Percentiles rank a stretch among this genome's conserved stretches.
phyloP scores from a whole-genome alignment of 2,113 vertebrate species.

The Nanorana parkeri region DNA sequence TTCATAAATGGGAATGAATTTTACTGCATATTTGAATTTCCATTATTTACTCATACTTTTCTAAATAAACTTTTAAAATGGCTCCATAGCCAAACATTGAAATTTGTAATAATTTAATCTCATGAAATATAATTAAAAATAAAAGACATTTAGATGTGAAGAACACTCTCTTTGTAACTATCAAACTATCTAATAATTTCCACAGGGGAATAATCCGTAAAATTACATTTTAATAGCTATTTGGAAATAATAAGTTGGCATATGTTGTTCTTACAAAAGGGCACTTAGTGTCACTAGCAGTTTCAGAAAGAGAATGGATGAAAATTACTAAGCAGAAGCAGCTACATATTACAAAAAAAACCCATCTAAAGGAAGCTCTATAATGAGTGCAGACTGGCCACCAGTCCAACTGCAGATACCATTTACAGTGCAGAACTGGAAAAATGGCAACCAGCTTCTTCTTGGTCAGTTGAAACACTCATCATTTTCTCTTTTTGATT shows the following conservation, averaged over 20 bases:
- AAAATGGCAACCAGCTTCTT: no score
- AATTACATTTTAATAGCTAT: constrained; percentile 29
- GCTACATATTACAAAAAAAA: no score
- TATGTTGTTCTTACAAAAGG: not conserved
- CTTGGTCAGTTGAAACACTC: no score
- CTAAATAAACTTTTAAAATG: no score
- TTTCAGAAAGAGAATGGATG: not conserved
- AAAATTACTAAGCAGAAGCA: no score
- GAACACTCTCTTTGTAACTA: not conserved
- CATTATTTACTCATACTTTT: not conserved
- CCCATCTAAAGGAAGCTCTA: no score
- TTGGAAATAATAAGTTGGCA: constrained; percentile 3
- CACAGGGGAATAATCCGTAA: constrained; percentile 10
- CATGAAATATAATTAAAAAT: not conserved
- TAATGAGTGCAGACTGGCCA: no score
- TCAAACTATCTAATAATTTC: not conserved
- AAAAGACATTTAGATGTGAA: not conserved
- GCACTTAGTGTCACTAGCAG: not conserved
- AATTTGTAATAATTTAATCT: no score
- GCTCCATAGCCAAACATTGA: no score
- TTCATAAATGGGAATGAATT: not conserved
- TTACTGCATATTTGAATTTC: not conserved
- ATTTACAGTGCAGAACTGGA: no score
- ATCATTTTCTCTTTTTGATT: no score
- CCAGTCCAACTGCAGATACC: no score